Conservation (phyloP, 92 coral and sea anemone species). For the Zoanthus gigantus region DNA sequence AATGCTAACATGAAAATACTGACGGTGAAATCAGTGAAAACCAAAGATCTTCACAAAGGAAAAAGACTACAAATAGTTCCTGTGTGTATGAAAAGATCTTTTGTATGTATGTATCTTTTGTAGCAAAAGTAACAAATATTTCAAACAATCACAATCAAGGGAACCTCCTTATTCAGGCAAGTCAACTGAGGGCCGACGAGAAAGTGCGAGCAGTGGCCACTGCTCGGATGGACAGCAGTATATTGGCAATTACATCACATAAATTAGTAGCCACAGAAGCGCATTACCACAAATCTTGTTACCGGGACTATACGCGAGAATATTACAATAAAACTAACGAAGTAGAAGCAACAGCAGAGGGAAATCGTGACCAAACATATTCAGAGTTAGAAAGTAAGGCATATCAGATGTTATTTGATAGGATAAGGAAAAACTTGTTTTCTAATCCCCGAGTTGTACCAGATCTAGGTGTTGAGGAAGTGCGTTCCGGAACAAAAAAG, state of each 20-base stretch:
- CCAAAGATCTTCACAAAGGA: slow-evolving; percentile 50
- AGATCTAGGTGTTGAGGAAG: background rate
- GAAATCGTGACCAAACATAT: slow-evolving; percentile 42
- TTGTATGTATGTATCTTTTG: slow-evolving; percentile 51
- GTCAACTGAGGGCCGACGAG: slow-evolving; percentile 54
- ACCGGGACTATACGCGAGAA: slow-evolving; percentile 54
- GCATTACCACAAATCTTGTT: slow-evolving; percentile 64
- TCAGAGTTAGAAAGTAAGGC: slow-evolving; percentile 5
- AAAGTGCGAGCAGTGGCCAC: slow-evolving; percentile 62
- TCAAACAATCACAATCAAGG: background rate
- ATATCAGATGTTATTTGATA: slow-evolving; percentile 42
- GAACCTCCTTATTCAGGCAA: slow-evolving; percentile 42
- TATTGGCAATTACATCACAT: slow-evolving; percentile 48
- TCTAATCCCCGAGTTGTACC: slow-evolving; percentile 53
- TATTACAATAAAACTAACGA: slow-evolving; percentile 14
- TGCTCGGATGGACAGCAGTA: slow-evolving; percentile 54
- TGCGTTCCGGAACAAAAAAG: slow-evolving; percentile 17
- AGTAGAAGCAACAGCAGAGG: slow-evolving; percentile 15
- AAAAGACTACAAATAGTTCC: slow-evolving; percentile 43
- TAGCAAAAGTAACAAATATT: slow-evolving; percentile 44
- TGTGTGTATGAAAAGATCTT: slow-evolving; percentile 56
- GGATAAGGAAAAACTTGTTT: slow-evolving; percentile 48
- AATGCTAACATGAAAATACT: slow-evolving; percentile 29
- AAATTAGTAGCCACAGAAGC: slow-evolving; percentile 64
- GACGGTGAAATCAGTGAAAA: slow-evolving; percentile 29